Evolutionary conservation across 1,140 invertebrate genomes (phyloP), one percentile per base, ranked within the genome.

Genomic region (Coptotermes formosanus): DNA sequence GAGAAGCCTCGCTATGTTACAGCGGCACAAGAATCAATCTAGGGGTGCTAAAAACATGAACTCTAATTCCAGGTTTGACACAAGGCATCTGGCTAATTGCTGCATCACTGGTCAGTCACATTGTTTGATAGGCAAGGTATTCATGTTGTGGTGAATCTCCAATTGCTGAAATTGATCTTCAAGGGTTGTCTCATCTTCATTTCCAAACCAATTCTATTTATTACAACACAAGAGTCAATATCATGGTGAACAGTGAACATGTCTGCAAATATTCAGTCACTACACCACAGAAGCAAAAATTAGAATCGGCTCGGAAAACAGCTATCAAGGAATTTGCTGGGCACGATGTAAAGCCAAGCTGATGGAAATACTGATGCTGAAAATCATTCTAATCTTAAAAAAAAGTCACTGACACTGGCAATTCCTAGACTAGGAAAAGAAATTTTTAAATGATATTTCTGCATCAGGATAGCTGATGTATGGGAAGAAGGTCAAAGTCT

Each of bases 121-220:
- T 75, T n/a, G 11, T 75, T 75, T 3, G 30, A 25, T 75, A 30
- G 64, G 16, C 25, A 75, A 75, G 64, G 64, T 75, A 75, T 75
- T 75, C 64, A 75, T 75, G n/a, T 64, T 75, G 64, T 75, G 64
- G n/a, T 75, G 14, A 75, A n/a, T 75, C 64, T 30, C 64, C 4
- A 75, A n/a, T 8, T 75, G n/a, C n/a, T 75, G 25, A 25, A n/a
- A 75, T 7, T 30, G 64, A 75, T 75, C 64, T 75, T 75, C 64
- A 75, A 8, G 2, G 25, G 25, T 75, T 75, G 64, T n/a, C n/a
- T 75, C 30, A 75, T 75, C 64, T 75, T 75, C 64, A 75, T 75
- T 75, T 75, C 64, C 25, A 75, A 75, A 75, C 64, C 64, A 75
- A 75, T 75, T 75, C 64, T 75, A 75, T 75, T 75, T 75, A 25